Evolutionary conservation across 2,797 vertebrate species (phyloP), one percentile per base, ranked within the genome.

Genomic region (Arremon brunneinucha): DNA sequence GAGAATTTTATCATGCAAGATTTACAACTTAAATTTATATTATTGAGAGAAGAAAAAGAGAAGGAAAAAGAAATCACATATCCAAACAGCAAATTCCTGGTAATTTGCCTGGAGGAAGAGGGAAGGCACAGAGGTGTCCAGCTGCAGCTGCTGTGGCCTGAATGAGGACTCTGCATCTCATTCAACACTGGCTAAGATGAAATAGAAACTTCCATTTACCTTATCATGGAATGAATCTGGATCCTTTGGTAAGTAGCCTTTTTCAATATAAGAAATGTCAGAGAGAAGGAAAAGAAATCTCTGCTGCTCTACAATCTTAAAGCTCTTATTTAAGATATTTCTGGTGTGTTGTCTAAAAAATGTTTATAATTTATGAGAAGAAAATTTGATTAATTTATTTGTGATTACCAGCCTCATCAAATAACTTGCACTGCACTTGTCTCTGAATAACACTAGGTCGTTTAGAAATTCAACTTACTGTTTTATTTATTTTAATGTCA

Each of bases 401-500:
- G 4, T 56, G 21, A 64, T 95, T 85, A 77, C 46, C 41, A 74
- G 3, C 35, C 22, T 89, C 71, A 90, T 89, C 32, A 91, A 80
- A 67, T 85, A 91, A 81, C 71, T 90, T 79, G 37, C 22, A 92
- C 70, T 81, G 27, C 55, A 59, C 32, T 93, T 93, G 35, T 67
- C 57, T 86, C 87, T 87, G 63, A 88, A 86, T 89, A 69, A 26
- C 41, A 72, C 19, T 35, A 77, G 21, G 37, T 57, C 34, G 69
- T 78, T 93, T 63, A 74, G 62, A 89, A 93, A 74, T 27, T 39
- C 53, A 72, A 56, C 9, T 75, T 85, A 46, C 9, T 90, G 50
- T 87, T 89, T 95, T 87, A 93, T 95, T 95, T 93, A 92, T 81
- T 89, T 90, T 81, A 91, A 68, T 74, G n/a, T 39, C 23, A 90